Percentiles rank a stretch among this genome's conserved stretches.
Evolutionary conservation across 2,113 vertebrate species (phyloP).

Genomic region (Notechis scutatus): DNA sequence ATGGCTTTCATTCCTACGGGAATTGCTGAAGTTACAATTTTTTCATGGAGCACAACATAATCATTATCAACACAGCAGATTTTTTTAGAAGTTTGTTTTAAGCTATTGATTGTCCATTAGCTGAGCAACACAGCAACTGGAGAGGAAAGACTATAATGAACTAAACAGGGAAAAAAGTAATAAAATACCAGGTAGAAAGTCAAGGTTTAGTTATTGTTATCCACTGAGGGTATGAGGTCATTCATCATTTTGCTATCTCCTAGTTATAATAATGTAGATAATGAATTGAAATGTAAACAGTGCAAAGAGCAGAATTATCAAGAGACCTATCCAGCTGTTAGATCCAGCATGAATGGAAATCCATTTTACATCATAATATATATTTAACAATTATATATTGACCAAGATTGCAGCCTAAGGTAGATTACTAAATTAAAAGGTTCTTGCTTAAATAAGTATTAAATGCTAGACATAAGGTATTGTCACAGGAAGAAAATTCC

Average conservation of each 20-base stretch:
- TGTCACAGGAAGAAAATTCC: not conserved
- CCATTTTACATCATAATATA: not conserved
- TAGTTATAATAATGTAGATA: not conserved
- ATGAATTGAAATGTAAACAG: not conserved
- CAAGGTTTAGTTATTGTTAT: not conserved
- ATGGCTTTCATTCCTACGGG: constrained; percentile 19
- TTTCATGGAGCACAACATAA: constrained; percentile 4
- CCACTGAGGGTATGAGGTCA: not conserved
- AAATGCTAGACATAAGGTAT: not conserved
- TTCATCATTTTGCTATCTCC: not conserved
- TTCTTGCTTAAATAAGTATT: not conserved
- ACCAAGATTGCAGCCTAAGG: not conserved
- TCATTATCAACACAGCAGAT: constrained; percentile 13
- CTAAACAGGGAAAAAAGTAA: not conserved
- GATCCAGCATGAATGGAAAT: not conserved
- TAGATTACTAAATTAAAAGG: not conserved
- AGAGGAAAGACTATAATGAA: not conserved
- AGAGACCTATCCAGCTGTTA: not conserved
- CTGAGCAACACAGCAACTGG: constrained; percentile 20
- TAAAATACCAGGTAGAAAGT: not conserved
- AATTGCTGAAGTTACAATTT: constrained; percentile 10
- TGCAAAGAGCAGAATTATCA: not conserved
- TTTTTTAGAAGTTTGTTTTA: constrained; percentile 9
- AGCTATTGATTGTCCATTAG: not conserved
- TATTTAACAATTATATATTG: not conserved